Evolutionary conservation across 1,140 invertebrate species (phyloP).

Genomic region (Scaptodrosophila lebanonensis): DNA sequence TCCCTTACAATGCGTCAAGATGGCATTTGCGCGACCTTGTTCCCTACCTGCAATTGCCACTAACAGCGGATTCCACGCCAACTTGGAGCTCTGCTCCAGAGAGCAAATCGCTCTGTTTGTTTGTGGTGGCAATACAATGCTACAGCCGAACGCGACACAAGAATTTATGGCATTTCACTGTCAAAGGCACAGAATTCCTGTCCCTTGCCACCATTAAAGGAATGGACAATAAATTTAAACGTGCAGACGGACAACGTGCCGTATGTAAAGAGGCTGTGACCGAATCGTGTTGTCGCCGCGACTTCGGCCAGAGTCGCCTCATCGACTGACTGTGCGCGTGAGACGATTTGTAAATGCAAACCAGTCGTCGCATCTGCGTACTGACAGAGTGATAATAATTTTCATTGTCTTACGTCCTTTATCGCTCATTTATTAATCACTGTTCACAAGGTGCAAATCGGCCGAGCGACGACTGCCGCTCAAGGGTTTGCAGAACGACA

Average conservation of each 20-base stretch:
- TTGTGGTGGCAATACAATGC: constrained; percentile 58
- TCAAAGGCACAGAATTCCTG: constrained; percentile 71
- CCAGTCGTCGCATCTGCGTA: constrained; percentile 19
- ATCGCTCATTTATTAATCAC: too few relatives aligned
- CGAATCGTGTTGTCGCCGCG: constrained; percentile 39
- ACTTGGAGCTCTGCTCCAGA: constrained; percentile 10
- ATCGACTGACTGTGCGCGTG: constrained; percentile 47
- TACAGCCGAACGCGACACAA: constrained; percentile 65
- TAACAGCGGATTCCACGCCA: not conserved
- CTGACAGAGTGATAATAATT: constrained; percentile 60
- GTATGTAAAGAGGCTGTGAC: constrained; percentile 60
- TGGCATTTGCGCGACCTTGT: constrained; percentile 5
- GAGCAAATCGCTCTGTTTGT: constrained; percentile 60
- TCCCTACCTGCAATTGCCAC: constrained; percentile 7
- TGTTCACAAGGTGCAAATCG: too few relatives aligned
- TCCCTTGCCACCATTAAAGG: constrained; percentile 73
- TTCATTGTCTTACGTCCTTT: constrained; percentile 29
- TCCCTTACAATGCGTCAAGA: constrained; percentile 34
- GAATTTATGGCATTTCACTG: constrained; percentile 75
- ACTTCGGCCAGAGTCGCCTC: constrained; percentile 58
- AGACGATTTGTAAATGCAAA: constrained; percentile 62
- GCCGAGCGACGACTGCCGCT: too few relatives aligned
- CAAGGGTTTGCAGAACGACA: too few relatives aligned
- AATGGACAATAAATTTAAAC: constrained; percentile 74
- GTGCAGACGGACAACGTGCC: constrained; percentile 69